A percentile compares a stretch with the other conserved stretches of the same genome.
These are phyloP conservation scores for Montifringilla adamsi DNA, from an alignment of 2,113 vertebrate species.

Conservation along the genomic window DNA sequence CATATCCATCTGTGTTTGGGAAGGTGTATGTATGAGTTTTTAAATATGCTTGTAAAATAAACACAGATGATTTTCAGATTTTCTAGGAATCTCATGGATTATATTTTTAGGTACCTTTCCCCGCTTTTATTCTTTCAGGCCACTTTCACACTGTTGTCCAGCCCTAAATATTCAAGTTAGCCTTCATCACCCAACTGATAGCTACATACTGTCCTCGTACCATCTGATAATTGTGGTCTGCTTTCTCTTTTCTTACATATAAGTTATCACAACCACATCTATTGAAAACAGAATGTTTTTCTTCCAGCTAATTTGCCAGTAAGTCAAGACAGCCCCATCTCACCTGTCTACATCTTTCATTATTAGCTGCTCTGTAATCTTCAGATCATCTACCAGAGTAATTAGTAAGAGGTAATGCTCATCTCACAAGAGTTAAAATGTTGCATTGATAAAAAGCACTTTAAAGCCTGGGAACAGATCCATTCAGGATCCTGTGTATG, in stretches of 20 bases:
- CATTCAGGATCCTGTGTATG: not conserved
- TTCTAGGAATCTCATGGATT: not conserved
- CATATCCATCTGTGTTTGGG: not conserved
- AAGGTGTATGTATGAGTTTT: not conserved
- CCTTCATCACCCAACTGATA: not conserved
- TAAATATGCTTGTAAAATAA: not conserved
- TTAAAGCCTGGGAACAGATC: not conserved
- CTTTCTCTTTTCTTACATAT: not conserved
- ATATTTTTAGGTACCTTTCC: not conserved
- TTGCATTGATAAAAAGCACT: not conserved
- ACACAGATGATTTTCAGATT: not conserved
- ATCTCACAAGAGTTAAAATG: not conserved
- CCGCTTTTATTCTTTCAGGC: not conserved
- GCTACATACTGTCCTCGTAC: rapidly evolving
- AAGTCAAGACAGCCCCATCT: not conserved
- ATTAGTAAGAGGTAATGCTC: not conserved
- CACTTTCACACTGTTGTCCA: too few relatives aligned
- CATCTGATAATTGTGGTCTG: not conserved
- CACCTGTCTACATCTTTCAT: not conserved
- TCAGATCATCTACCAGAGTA: not conserved
- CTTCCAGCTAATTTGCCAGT: not conserved
- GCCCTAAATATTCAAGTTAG: not conserved
- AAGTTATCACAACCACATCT: not conserved
- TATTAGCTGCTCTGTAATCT: not conserved
- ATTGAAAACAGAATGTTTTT: not conserved